phyloP scores from a whole-genome alignment of 2,888 invertebrate species.

The Timema cristinae region DNA sequence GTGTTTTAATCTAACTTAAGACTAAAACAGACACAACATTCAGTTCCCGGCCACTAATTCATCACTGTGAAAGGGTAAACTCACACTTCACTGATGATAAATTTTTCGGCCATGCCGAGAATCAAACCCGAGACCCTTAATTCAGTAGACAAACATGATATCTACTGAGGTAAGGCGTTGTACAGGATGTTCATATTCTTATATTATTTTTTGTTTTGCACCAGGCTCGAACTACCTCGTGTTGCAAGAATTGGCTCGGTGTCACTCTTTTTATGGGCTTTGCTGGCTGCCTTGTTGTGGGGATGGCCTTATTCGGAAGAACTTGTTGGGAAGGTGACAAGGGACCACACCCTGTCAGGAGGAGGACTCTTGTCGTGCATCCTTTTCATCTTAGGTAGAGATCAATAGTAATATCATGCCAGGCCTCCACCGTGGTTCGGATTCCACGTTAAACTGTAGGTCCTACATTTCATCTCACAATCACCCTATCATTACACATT shows the following conservation, averaged over 20 bases:
- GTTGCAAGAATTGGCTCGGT: slow-evolving; percentile 29
- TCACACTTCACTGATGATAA: no score
- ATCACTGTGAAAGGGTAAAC: no score
- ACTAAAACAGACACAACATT: background rate
- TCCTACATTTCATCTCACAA: no score
- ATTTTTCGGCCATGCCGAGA: no score
- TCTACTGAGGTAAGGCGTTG: background rate
- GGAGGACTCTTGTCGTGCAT: slow-evolving; percentile 48
- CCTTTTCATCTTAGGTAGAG: slow-evolving; percentile 46
- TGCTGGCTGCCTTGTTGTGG: slow-evolving; percentile 29
- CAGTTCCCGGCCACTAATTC: background rate
- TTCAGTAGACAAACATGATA: no score
- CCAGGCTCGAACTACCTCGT: slow-evolving; percentile 27
- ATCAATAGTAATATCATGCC: no score
- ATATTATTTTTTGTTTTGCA: slow-evolving; percentile 9
- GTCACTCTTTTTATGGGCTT: slow-evolving; percentile 25
- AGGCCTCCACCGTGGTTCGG: no score
- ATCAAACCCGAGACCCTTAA: no score
- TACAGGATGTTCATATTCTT: no score
- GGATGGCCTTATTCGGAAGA: slow-evolving; percentile 2
- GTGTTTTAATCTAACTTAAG: background rate
- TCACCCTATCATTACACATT: no score
- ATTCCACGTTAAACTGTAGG: no score
- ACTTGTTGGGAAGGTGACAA: slow-evolving; percentile 25
- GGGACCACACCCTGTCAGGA: slow-evolving; percentile 46